Evolutionary conservation across 2,797 vertebrate species (phyloP).

Genomic region (Malacoraja senta): DNA sequence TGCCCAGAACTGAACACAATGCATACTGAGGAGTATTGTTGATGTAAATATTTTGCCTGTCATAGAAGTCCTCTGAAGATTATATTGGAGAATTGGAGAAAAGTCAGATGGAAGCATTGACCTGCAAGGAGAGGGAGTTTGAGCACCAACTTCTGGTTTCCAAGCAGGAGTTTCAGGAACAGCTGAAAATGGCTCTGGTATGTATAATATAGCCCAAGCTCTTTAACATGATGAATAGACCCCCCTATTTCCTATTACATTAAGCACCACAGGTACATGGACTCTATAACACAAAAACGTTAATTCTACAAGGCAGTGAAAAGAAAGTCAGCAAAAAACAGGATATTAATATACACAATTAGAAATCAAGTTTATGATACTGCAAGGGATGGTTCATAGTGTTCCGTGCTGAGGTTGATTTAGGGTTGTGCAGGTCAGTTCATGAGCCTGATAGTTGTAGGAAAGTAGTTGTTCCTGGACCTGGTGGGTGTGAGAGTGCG

Average conservation of each 20-base stretch:
- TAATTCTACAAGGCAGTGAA: too few species aligned
- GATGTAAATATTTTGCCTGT: not conserved
- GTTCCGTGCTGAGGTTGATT: too few species aligned
- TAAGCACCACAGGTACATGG: not conserved
- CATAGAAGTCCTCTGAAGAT: constrained; percentile 80
- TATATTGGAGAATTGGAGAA: constrained; percentile 69
- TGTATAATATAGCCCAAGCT: constrained; percentile 44
- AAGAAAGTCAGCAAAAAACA: too few species aligned
- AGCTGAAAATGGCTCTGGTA: constrained; percentile 74
- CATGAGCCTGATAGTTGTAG: too few species aligned
- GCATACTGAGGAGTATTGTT: not conserved
- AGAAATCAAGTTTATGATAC: too few species aligned
- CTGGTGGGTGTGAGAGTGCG: too few species aligned
- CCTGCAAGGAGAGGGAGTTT: constrained; percentile 72
- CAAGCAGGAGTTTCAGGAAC: constrained; percentile 56
- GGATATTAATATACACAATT: too few species aligned
- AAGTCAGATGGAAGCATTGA: constrained; percentile 67
- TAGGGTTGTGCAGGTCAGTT: too few species aligned
- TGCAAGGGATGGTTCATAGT: too few species aligned
- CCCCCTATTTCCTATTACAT: not conserved
- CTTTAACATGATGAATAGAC: constrained; percentile 36
- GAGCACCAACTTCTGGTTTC: constrained; percentile 52
- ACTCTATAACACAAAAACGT: not conserved
- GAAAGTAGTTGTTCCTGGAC: too few species aligned
- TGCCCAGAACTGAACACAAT: not conserved